These are phyloP conservation scores for Cyrtonyx montezumae DNA, from an alignment of 2,113 vertebrate genomes.

Conservation along the genomic window DNA sequence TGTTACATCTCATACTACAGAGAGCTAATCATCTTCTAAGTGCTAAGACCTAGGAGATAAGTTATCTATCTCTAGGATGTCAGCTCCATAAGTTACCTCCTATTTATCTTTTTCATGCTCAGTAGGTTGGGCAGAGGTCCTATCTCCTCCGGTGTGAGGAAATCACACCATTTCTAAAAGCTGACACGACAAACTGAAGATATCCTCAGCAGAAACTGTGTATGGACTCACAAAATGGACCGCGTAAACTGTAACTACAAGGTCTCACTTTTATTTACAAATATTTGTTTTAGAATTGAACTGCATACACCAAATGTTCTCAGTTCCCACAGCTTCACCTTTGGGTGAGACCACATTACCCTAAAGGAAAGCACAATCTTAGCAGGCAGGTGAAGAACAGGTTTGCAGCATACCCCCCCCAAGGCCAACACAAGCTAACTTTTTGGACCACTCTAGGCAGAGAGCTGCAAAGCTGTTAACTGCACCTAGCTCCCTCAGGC, in stretches of 20 bases:
- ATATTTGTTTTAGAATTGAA: background rate
- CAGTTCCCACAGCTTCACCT: background rate
- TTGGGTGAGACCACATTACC: background rate
- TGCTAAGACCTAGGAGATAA: background rate
- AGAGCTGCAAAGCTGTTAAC: background rate
- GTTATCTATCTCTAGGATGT: background rate
- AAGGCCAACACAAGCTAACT: background rate
- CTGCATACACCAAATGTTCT: background rate
- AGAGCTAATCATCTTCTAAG: background rate
- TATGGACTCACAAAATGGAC: background rate
- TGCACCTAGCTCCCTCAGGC: background rate
- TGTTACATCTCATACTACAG: background rate
- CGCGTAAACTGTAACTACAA: background rate
- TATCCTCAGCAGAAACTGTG: background rate
- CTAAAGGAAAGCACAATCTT: background rate
- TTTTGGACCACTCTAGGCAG: background rate
- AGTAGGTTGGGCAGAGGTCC: background rate
- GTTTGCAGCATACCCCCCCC: background rate
- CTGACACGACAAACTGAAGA: background rate
- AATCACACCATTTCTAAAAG: background rate
- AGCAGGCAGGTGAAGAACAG: background rate
- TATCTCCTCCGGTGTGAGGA: background rate
- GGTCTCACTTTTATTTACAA: background rate
- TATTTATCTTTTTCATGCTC: background rate
- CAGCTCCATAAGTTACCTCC: background rate